Base-by-base conservation (phyloP, 1,140 invertebrate species). In the Oscheius sp. region DNA sequence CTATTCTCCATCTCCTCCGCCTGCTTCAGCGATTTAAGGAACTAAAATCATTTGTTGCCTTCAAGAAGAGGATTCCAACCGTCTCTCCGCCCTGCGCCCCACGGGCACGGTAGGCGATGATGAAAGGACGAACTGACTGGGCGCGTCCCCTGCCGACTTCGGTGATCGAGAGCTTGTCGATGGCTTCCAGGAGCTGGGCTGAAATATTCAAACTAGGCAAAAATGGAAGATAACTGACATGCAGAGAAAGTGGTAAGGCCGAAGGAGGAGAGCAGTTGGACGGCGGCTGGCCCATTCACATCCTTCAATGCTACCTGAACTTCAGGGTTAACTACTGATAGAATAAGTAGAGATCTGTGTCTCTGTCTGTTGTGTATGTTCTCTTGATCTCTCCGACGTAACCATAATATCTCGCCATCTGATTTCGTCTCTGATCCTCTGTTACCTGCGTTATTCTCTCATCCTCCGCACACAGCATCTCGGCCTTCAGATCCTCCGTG, bases 391-490 rank as follows among this genome's bases (percentile, higher is more conserved):
- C n/a, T n/a, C n/a, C n/a, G n/a, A n/a, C n/a, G n/a, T n/a, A n/a
- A n/a, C n/a, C n/a, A n/a, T n/a, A n/a, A n/a, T n/a, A n/a, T n/a
- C n/a, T n/a, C n/a, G n/a, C n/a, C n/a, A n/a, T n/a, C n/a, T n/a
- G n/a, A n/a, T n/a, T n/a, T n/a, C n/a, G n/a, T n/a, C n/a, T n/a
- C n/a, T n/a, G n/a, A n/a, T n/a, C n/a, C n/a, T n/a, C n/a, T n/a
- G n/a, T n/a, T n/a, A n/a, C n/a, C 23, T 26, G 15, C 23, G 49
- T 55, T 15, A 55, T 55, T 62, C 66, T 4, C 4, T 65, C 66
- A 23, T 63, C 52, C 66, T 63, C 58, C 55, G 64, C 29, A 18
- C 46, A 59, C 28, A 68, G 29, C 66, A 59, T 68, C 26, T 26
- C 28, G 7, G 49, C 15, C 7, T 26, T 15, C 7, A 55, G 23